Evolutionary conservation across 2,888 invertebrate genomes (phyloP).

Genomic region (Netelia inedita): DNA sequence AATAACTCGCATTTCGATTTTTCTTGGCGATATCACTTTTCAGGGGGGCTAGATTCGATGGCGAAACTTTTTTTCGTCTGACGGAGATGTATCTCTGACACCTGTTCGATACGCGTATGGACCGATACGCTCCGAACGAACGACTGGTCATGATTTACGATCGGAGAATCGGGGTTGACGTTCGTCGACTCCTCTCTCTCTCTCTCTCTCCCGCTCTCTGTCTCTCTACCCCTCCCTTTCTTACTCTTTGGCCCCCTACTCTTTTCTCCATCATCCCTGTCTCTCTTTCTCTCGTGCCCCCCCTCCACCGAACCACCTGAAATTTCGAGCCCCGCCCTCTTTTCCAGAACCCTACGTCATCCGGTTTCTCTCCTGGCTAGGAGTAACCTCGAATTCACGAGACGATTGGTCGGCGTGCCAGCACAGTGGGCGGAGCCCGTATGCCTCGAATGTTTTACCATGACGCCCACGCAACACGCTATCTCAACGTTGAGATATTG

Average conservation of each 20-base stretch:
- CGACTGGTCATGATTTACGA: slow-evolving; percentile 84
- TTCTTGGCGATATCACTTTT: not conserved
- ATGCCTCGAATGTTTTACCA: slow-evolving; percentile 47
- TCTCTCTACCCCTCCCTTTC: slow-evolving; percentile 26
- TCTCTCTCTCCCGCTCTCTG: slow-evolving; percentile 60
- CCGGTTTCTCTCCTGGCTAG: slow-evolving; percentile 43
- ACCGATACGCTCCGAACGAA: slow-evolving; percentile 79
- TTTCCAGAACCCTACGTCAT: slow-evolving; percentile 65
- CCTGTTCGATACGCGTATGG: slow-evolving; percentile 70
- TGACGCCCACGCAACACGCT: slow-evolving; percentile 69
- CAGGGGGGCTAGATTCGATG: not conserved
- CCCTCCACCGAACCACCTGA: slow-evolving; percentile 25
- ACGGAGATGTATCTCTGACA: slow-evolving; percentile 31
- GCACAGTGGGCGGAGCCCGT: slow-evolving; percentile 64
- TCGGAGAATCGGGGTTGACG: slow-evolving; percentile 72
- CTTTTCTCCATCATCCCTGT: not conserved
- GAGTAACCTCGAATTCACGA: slow-evolving; percentile 28
- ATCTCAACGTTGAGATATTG: slow-evolving; percentile 82
- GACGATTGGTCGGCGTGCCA: slow-evolving; percentile 62
- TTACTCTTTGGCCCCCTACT: slow-evolving; percentile 36
- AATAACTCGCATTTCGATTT: not conserved
- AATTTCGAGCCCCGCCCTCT: slow-evolving; percentile 60
- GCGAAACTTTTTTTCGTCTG: not conserved
- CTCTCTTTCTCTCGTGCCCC: slow-evolving; percentile 12
- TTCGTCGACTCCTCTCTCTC: slow-evolving; percentile 59